phyloP scores from a whole-genome alignment of 2,113 vertebrate species.

The Chionis minor region DNA sequence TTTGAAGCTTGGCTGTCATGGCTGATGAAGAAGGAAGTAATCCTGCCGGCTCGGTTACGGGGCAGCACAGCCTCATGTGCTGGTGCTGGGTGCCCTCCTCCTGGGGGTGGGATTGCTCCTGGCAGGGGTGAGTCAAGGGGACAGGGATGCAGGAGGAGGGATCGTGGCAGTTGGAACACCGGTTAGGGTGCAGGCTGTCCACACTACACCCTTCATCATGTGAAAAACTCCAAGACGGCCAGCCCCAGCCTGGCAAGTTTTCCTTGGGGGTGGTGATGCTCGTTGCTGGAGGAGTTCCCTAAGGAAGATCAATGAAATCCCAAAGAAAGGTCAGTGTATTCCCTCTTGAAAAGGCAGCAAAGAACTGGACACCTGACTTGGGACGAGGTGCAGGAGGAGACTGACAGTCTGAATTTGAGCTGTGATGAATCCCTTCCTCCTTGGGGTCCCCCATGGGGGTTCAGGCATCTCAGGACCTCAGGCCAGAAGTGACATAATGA shows the following conservation, averaged over 20 bases:
- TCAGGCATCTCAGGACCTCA: background rate
- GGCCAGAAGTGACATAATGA: background rate
- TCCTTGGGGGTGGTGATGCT: rapidly evolving
- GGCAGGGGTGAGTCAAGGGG: background rate
- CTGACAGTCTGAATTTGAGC: background rate
- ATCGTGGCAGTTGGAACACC: rapidly evolving
- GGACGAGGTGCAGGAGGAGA: background rate
- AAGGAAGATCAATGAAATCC: background rate
- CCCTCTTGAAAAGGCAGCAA: background rate
- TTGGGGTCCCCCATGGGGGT: rapidly evolving
- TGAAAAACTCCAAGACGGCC: background rate
- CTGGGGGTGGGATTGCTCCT: background rate
- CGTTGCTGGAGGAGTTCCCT: background rate
- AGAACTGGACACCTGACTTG: rapidly evolving
- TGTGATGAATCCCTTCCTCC: background rate
- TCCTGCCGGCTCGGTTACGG: rapidly evolving
- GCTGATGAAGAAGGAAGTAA: background rate
- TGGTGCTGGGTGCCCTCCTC: background rate
- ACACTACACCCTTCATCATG: rapidly evolving
- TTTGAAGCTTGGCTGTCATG: background rate
- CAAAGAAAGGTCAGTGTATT: background rate
- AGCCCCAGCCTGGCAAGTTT: background rate
- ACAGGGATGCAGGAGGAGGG: background rate
- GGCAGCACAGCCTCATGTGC: background rate
- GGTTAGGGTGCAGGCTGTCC: rapidly evolving